A percentile compares a stretch with the other conserved stretches of the same genome.
Conservation (phyloP, 2,888 invertebrate species). For the Cryptus viduatorius region DNA sequence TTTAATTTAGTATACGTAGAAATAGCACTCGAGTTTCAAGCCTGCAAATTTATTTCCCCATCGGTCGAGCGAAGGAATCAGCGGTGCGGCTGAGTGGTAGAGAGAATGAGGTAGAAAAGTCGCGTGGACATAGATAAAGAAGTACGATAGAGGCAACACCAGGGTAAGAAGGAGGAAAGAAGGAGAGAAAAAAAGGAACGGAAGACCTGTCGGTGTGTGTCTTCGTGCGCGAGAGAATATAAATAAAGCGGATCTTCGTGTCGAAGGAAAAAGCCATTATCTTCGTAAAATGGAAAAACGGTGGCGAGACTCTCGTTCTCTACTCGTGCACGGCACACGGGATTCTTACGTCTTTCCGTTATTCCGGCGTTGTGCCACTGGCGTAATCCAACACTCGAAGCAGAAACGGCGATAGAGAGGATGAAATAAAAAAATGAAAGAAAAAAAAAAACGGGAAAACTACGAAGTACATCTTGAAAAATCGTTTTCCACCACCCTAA, state of each 20-base stretch:
- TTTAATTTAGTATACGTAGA: background rate
- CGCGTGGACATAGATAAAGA: constrained; percentile 47
- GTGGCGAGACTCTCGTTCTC: constrained; percentile 39
- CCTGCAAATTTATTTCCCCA: background rate
- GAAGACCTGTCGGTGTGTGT: constrained; percentile 49
- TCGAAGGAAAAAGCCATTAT: constrained; percentile 68
- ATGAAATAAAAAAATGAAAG: background rate
- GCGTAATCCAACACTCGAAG: constrained; percentile 25
- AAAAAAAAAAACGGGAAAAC: background rate
- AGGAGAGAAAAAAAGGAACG: constrained; percentile 31
- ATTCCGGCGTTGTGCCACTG: constrained; percentile 36
- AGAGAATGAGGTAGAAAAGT: constrained; percentile 34
- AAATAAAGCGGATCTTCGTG: constrained; percentile 66
- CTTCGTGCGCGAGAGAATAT: constrained; percentile 61
- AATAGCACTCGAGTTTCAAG: constrained; percentile 2
- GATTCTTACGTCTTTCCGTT: constrained; percentile 51
- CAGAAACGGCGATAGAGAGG: constrained; percentile 33
- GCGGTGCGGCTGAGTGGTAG: constrained; percentile 8
- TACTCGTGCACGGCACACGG: constrained; percentile 30
- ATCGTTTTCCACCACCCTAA: constrained; percentile 44
- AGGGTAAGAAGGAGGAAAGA: constrained; percentile 11
- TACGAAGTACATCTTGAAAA: constrained; percentile 51
- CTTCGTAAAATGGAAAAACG: constrained; percentile 64
- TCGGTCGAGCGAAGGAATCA: constrained; percentile 9
- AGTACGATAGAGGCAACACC: constrained; percentile 21